Evolutionary conservation across 2,888 invertebrate species (phyloP), one percentile per base, ranked within the genome.

Genomic region (Diogma glabrata): DNA sequence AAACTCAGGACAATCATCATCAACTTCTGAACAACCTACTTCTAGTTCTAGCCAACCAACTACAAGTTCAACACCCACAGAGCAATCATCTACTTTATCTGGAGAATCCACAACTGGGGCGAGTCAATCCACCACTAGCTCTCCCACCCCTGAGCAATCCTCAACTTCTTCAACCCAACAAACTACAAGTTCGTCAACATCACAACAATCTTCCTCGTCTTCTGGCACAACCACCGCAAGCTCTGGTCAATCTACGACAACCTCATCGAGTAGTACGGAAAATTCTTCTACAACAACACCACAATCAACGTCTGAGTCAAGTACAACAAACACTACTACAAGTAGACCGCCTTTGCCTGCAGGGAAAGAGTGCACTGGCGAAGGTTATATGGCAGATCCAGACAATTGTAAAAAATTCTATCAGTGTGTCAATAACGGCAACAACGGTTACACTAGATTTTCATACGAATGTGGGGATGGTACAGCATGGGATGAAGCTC

Each of bases 401-500:
- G 51, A 60, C 12, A 67, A 75, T 55, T 76, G 76, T 54, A 68
- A 63, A 46, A 75, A 74, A 57, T 76, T 75, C 61, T 73, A 73
- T 53, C 65, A 75, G 47, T 76, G 76, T 56, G 64, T 65, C 0
- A 61, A 64, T 47, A 60, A 65, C 30, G 67, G 67, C 1, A 62
- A 65, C 12, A 72, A 70, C 4, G 65, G 64, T 1, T 71, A 67
- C 52, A 71, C 62, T 22, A 72, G 66, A 54, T 72, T 75, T 51
- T 71, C 75, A 9, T 79, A 75, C 55, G 67, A 66, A 8, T 79
- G 79, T 57, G 75, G 74, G 1, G 70, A 70, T 19, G 77, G 75
- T 40, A 78, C 78, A 1, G 71, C 77, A 33, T 78, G 77, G 77
- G 75, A 77, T 62, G 71, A 74, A 56, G 66, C 73, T 33, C 71